Evolutionary conservation across 2,113 vertebrate species (phyloP).

Genomic region (Maylandia zebra): DNA sequence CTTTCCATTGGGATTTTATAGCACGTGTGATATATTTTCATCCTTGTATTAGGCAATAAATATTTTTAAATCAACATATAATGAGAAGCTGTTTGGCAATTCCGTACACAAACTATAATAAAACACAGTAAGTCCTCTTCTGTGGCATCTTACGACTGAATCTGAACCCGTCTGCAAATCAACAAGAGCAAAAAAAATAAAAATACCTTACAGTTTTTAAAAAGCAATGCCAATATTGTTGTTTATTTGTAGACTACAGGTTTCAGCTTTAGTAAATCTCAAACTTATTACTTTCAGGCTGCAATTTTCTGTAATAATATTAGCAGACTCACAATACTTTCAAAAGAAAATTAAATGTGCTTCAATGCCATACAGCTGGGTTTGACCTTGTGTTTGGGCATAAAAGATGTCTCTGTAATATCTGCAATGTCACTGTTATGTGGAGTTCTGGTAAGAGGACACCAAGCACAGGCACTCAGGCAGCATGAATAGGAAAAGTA

Average conservation of each 20-base stretch:
- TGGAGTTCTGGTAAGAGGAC: neutral
- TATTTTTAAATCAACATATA: neutral
- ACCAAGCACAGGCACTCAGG: neutral
- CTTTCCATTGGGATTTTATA: neutral
- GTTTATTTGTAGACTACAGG: slow-evolving; percentile 38
- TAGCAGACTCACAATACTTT: slow-evolving; percentile 25
- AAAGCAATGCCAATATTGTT: slow-evolving; percentile 13
- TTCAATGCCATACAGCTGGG: neutral
- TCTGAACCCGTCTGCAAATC: neutral
- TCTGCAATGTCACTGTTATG: neutral
- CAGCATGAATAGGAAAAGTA: neutral
- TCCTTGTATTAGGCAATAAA: neutral
- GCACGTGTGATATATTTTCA: neutral
- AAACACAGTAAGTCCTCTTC: neutral
- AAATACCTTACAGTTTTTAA: slow-evolving; percentile 5
- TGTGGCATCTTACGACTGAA: neutral
- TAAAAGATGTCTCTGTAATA: neutral
- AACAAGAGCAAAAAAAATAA: neutral
- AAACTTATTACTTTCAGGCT: slow-evolving; percentile 41
- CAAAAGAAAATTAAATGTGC: slow-evolving; percentile 27
- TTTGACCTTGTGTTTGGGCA: slow-evolving; percentile 8
- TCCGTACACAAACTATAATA: neutral
- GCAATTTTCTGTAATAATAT: slow-evolving; percentile 15
- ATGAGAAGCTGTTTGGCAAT: neutral
- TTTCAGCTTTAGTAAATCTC: slow-evolving; percentile 31